Evolutionary conservation across 1,140 invertebrate genomes (phyloP), one percentile per base, ranked within the genome.

Genomic region (Diplogasteroides magnus): DNA sequence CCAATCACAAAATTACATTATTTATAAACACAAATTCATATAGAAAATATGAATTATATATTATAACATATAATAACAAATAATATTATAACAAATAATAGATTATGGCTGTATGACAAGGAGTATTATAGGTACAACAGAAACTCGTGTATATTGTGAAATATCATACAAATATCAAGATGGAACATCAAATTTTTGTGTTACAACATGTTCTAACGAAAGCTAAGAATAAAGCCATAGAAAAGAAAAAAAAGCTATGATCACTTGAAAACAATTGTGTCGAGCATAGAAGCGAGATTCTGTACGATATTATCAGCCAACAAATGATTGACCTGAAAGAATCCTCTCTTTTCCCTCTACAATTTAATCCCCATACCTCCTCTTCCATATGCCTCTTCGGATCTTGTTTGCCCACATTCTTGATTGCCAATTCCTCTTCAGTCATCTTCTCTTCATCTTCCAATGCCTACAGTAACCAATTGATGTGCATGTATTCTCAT

Each of bases 371-470:
- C 0, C 1, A 23, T 26, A 26, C 59, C 23, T 72, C 70, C 82
- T 99, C 96, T 85, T 97, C 94, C 77, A 99, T 87, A 89, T 99
- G 97, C 74, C 97, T 88, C 86, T 99, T 99, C 23, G 97, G 97
- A 86, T 99, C 96, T 79, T 97, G 92, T 87, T 98, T 99, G 27
- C 97, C 97, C 57, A 99, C 96, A 87, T 98, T 99, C 84, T 98
- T 98, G 77, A 99, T 98, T 19, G 95, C 96, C 82, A 98, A 86
- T 83, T 99, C 95, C 84, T 98, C 94, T 0, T 93, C 91, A n/a
- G 95, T 98, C 94, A 99, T 97, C 83, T 97, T 97, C 83, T 98
- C 95, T 85, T 99, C 97, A 79, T 99, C 97, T 86, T 99, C 96
- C 58, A 99, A 85, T 56, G 94, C 91, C 76, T 80, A 48, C 6